These are phyloP conservation scores for Arnoldichthys spilopterus DNA, from an alignment of 2,797 vertebrate species.

Conservation along the genomic window DNA sequence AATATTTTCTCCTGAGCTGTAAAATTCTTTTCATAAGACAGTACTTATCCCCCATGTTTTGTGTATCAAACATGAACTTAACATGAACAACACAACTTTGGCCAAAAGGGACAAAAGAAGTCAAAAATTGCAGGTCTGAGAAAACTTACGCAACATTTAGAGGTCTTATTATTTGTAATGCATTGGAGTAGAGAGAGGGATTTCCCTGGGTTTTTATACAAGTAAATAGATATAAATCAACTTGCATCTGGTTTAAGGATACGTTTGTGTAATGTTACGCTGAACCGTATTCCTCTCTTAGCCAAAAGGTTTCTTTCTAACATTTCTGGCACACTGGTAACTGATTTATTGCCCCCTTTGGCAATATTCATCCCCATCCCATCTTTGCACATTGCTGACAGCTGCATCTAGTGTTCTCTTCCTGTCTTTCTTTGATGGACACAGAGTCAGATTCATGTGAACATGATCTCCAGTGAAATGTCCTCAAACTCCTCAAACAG, in stretches of 20 bases:
- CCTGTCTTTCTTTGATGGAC: conserved; percentile 33
- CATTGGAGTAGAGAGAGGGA: neutral
- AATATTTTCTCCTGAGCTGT: neutral
- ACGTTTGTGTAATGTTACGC: conserved; percentile 41
- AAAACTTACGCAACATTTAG: neutral
- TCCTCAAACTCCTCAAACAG: neutral
- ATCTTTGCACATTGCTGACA: conserved; percentile 36
- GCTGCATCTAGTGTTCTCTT: conserved; percentile 45
- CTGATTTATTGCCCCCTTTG: conserved; percentile 47
- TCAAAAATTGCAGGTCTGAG: neutral
- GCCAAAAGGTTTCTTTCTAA: conserved; percentile 30
- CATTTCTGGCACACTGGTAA: conserved; percentile 48
- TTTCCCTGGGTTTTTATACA: conserved; percentile 10
- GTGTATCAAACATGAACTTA: no score
- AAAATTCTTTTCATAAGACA: no score
- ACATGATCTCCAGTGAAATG: conserved; percentile 1
- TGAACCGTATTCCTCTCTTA: conserved; percentile 22
- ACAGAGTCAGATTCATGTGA: conserved; percentile 21
- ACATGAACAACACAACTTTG: neutral
- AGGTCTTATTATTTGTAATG: conserved; percentile 30
- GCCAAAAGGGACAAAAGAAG: neutral
- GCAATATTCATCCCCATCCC: conserved; percentile 34
- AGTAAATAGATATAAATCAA: conserved; percentile 31
- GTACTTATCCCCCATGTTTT: no score
- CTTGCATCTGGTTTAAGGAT: conserved; percentile 19